Evolutionary conservation across 1,140 invertebrate genomes (phyloP).

Genomic region (Lerema accius): DNA sequence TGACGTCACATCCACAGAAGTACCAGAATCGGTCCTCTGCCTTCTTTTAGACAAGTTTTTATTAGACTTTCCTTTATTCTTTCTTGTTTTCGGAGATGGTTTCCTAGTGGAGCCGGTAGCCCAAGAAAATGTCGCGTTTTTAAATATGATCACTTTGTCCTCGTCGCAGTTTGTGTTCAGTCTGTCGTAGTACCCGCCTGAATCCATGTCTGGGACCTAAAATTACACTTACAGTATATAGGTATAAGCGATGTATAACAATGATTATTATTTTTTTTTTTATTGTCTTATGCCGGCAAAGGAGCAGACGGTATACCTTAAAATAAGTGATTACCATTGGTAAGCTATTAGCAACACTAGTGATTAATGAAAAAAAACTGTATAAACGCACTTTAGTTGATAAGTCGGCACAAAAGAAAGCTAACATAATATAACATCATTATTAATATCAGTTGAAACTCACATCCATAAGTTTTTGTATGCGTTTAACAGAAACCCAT

Average conservation of each 20-base stretch:
- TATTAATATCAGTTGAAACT: too few species aligned
- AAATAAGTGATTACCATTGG: too few species aligned
- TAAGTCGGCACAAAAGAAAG: too few species aligned
- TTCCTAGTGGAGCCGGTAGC: constrained; percentile 49
- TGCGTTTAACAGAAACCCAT: constrained; percentile 93
- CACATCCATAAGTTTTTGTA: constrained; percentile 90
- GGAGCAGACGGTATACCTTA: too few species aligned
- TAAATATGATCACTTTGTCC: constrained; percentile 78
- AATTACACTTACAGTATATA: too few species aligned
- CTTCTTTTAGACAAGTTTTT: constrained; percentile 59
- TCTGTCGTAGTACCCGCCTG: constrained; percentile 76
- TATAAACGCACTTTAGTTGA: too few species aligned
- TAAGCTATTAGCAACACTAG: too few species aligned
- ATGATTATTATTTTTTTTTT: too few species aligned
- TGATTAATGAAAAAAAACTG: too few species aligned
- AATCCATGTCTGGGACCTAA: constrained; percentile 86
- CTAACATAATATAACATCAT: too few species aligned
- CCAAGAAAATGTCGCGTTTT: constrained; percentile 81
- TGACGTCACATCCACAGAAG: constrained; percentile 45
- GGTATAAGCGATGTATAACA: too few species aligned
- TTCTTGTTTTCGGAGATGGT: constrained; percentile 51
- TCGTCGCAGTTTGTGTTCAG: constrained; percentile 70
- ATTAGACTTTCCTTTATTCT: constrained; percentile 81
- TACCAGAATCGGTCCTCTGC: constrained; percentile 56
- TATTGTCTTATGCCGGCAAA: too few species aligned